Percentiles rank a stretch among this genome's conserved stretches.
Conservation (phyloP, 2,797 vertebrate genomes). For the Typhlichthys eigenmanni region DNA sequence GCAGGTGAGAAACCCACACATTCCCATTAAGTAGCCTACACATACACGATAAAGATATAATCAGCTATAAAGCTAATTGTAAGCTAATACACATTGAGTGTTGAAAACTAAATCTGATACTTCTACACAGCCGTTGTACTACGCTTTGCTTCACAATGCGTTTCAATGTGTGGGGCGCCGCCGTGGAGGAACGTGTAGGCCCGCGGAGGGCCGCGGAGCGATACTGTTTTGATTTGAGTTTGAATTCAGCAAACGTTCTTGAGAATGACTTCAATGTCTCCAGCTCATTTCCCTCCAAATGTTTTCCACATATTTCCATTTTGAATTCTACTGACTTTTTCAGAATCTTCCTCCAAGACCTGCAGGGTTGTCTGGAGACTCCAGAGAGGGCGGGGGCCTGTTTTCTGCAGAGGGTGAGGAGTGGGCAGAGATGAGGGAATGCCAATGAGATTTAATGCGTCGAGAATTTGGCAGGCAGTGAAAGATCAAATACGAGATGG, state of each 20-base stretch:
- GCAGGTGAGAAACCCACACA: slow-evolving; percentile 78
- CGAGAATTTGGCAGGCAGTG: not conserved
- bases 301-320: slow-evolving; percentile 9
- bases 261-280: slow-evolving; percentile 1
- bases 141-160: slow-evolving; percentile 24
- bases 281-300: slow-evolving; percentile 12
- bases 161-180: too few species aligned
- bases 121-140: too few species aligned
- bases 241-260: too few species aligned
- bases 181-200: too few species aligned
- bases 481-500: not conserved
- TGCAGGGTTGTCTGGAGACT: slow-evolving; percentile 87
- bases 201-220: too few species aligned
- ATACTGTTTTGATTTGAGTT: too few species aligned
- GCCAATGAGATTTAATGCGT: not conserved
- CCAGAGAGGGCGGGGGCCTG: slow-evolving; percentile 89
- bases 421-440: not conserved
- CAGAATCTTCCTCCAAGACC: slow-evolving; percentile 91
- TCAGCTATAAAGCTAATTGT: too few species aligned
- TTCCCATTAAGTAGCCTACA: slow-evolving; percentile 16
- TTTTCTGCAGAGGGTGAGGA: slow-evolving; percentile 89
- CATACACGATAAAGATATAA: slow-evolving; percentile 3
- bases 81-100: too few species aligned
- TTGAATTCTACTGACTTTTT: slow-evolving; percentile 14
- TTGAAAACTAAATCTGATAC: too few species aligned